A percentile compares a stretch with the other conserved stretches of the same genome.
phyloP scores from a whole-genome alignment of 2,888 invertebrate genomes.

The Trachelus iudaicus region DNA sequence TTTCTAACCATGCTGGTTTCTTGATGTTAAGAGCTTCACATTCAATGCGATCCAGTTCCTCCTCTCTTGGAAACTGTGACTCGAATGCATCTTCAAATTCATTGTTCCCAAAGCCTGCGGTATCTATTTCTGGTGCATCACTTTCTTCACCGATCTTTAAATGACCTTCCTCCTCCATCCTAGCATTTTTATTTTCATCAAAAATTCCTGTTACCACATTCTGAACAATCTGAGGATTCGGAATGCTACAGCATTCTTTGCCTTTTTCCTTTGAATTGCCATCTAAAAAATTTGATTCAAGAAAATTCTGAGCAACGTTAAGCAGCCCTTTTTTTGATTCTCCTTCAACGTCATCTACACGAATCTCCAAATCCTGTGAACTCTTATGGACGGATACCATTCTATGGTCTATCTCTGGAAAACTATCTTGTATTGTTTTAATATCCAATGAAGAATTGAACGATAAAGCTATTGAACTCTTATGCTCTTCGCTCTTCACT shows the following conservation, averaged over 20 bases:
- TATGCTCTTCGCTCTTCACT: neutral
- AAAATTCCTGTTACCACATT: neutral
- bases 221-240: neutral
- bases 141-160: neutral
- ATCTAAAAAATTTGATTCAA: neutral
- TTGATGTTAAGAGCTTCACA: neutral
- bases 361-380: neutral
- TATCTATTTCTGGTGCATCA: neutral
- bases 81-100: neutral
- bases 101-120: neutral
- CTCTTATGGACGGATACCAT: neutral
- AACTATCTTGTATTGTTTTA: neutral
- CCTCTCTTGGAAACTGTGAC: neutral
- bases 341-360: neutral
- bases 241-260: neutral
- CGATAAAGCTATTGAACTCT: neutral
- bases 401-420: neutral
- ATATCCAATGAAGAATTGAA: neutral
- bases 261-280: neutral
- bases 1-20: constrained; percentile 8
- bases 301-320: neutral
- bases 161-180: neutral
- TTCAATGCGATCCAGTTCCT: neutral
- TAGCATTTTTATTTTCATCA: neutral
- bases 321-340: neutral